phyloP scores from a whole-genome alignment of 2,797 vertebrate genomes.

The Kryptolebias ocellatus region DNA sequence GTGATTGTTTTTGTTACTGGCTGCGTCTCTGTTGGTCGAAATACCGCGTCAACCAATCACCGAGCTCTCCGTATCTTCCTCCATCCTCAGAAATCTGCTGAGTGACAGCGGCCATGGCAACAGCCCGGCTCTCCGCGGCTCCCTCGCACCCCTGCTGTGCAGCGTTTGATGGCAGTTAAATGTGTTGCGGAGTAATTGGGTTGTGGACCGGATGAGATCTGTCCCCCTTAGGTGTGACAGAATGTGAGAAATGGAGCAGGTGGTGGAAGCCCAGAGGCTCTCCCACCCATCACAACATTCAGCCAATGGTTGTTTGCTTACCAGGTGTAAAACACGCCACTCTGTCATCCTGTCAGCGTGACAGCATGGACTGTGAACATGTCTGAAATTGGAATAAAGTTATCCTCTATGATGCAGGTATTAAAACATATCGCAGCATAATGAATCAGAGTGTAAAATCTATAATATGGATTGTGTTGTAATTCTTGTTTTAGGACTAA shows the following conservation, averaged over 20 bases:
- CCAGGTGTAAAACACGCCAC: slow-evolving; percentile 59
- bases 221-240: slow-evolving; percentile 76
- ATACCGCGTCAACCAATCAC: slow-evolving; percentile 61
- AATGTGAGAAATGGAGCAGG: slow-evolving; percentile 79
- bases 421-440: background rate
- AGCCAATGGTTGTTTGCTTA: slow-evolving; percentile 50
- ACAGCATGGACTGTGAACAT: slow-evolving; percentile 33
- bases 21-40: slow-evolving; percentile 64
- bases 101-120: slow-evolving; percentile 81
- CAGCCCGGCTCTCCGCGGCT: slow-evolving; percentile 64
- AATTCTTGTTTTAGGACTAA: no score
- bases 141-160: slow-evolving; percentile 64
- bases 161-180: slow-evolving; percentile 72
- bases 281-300: slow-evolving; percentile 40
- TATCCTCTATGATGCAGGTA: slow-evolving; percentile 8
- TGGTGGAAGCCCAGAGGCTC: slow-evolving; percentile 72
- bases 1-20: slow-evolving; percentile 61
- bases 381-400: slow-evolving; percentile 33
- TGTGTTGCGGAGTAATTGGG: slow-evolving; percentile 76
- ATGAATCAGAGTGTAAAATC: background rate
- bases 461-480: background rate
- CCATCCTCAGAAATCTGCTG: slow-evolving; percentile 75
- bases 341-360: slow-evolving; percentile 48
- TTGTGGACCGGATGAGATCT: slow-evolving; percentile 72
- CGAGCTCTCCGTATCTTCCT: slow-evolving; percentile 43